Conservation (phyloP, 2,888 invertebrate genomes). For the Gerris lacustris region DNA sequence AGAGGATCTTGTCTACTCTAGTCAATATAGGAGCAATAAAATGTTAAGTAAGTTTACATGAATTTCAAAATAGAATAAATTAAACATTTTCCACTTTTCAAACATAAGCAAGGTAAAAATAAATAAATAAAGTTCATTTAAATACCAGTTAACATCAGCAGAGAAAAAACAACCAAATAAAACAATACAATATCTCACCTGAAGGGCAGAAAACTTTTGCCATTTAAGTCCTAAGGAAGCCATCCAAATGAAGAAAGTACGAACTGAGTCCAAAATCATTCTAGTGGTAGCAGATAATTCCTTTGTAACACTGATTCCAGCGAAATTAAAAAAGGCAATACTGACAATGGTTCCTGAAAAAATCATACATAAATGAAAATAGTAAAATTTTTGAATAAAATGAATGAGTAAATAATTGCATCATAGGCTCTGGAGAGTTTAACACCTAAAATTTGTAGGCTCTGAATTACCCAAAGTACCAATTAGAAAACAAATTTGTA, state of each 20-base stretch:
- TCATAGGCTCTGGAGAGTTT: background rate
- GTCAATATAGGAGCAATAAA: too few species aligned
- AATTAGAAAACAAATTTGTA: too few species aligned
- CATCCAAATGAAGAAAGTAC: constrained; percentile 83
- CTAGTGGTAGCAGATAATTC: constrained; percentile 84
- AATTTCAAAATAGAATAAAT: too few species aligned
- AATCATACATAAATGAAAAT: constrained; percentile 7
- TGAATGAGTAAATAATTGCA: background rate
- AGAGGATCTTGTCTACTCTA: too few species aligned
- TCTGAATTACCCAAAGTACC: too few species aligned
- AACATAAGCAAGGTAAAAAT: too few species aligned
- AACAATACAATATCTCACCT: constrained; percentile 38
- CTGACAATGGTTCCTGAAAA: constrained; percentile 62
- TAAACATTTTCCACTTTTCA: too few species aligned
- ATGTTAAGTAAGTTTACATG: too few species aligned
- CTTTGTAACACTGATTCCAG: constrained; percentile 83
- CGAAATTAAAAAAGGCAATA: constrained; percentile 87
- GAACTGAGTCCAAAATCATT: constrained; percentile 77
- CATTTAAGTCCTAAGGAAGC: constrained; percentile 60
- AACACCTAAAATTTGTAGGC: too few species aligned
- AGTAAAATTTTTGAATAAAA: background rate
- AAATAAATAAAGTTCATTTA: too few species aligned
- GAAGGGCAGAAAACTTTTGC: constrained; percentile 68
- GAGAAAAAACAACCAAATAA: too few species aligned
- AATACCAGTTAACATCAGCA: too few species aligned